Percentiles rank a stretch among this genome's conserved stretches.
These are phyloP conservation scores for Nerophis lumbriciformis DNA, from an alignment of 2,113 vertebrate species.

Conservation along the genomic window DNA sequence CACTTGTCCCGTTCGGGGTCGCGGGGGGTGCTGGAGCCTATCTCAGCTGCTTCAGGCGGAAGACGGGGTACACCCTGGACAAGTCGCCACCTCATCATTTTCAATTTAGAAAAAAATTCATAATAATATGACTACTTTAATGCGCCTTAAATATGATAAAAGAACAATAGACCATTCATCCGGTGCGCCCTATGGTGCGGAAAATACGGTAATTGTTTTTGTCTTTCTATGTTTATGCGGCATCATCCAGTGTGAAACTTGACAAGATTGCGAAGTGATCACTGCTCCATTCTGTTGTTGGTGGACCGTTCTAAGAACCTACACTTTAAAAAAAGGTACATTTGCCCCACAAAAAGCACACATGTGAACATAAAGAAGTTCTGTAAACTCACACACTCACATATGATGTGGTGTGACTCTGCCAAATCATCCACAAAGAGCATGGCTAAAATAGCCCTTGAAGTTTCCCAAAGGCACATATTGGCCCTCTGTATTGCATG, in stretches of 20 bases:
- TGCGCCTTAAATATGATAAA: too few relatives aligned
- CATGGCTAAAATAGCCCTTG: conserved; percentile 35
- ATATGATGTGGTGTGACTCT: conserved; percentile 21
- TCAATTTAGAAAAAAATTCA: too few relatives aligned
- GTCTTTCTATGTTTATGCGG: neutral
- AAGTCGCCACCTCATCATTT: too few relatives aligned
- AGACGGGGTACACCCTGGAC: too few relatives aligned
- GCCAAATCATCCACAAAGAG: conserved; percentile 32
- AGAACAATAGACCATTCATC: too few relatives aligned
- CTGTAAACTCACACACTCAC: conserved; percentile 10
- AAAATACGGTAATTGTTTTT: too few relatives aligned
- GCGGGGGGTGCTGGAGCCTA: too few relatives aligned
- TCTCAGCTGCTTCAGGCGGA: too few relatives aligned
- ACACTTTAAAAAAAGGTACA: too few relatives aligned
- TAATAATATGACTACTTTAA: too few relatives aligned
- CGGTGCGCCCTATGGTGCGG: too few relatives aligned
- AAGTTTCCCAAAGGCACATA: conserved; percentile 35
- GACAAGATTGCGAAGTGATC: neutral
- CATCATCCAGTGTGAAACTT: neutral
- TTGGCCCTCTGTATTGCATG: conserved; percentile 32
- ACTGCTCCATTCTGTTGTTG: neutral
- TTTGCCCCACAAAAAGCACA: neutral
- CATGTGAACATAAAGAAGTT: conserved; percentile 2
- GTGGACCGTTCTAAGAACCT: neutral
- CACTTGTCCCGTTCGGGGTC: too few relatives aligned